Base-by-base conservation (phyloP, 2,113 vertebrate species). In the Microtus oregoni region DNA sequence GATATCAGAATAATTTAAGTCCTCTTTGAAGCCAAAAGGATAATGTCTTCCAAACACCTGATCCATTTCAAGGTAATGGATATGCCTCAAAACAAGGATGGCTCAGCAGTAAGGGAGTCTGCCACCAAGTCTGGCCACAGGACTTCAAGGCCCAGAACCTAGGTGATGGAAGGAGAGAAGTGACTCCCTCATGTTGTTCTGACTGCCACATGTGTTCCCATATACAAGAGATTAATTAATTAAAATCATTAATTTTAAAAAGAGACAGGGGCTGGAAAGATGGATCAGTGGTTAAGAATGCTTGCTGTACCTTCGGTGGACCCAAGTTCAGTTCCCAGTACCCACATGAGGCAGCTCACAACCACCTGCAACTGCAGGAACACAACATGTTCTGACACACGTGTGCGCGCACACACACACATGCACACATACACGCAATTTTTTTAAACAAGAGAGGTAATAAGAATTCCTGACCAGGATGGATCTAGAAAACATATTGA, bases 1-100 rank as follows among this genome's bases (percentile, higher is more conserved):
- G 89, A 92, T 97, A 97, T 94, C 93, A 98, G 20, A 97, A 96
- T 91, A 97, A 96, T 96, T 97, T 94, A 97, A 97, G 91, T 89
- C 63, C 83, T 97, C 41, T 94, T 93, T 96, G 98, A 98, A 98
- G 93, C 86, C 97, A 97, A 86, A 95, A 83, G 82, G 95, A 98
- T 86, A 97, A 72, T 96, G 68, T 97, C 92, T 98, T 98, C 93
- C 91, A 97, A 95, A 92, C 0, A 96, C 94, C 94, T 97, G 93
- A 61, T 91, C 90, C 82, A 96, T 97, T 98, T 97, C 78, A 95
- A 96, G 83, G 93, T 97, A 97, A 98, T 20, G 91, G 87, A 97
- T 94, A 55, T 89, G 79, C 86, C 95, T 13, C 96, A 93, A 65
- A 98, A 86, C 38, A 58, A 41, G 63, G 63, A 22, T 12, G 9